Base-by-base conservation (phyloP, 2,888 invertebrate species). In the Clitarchus hookeri region DNA sequence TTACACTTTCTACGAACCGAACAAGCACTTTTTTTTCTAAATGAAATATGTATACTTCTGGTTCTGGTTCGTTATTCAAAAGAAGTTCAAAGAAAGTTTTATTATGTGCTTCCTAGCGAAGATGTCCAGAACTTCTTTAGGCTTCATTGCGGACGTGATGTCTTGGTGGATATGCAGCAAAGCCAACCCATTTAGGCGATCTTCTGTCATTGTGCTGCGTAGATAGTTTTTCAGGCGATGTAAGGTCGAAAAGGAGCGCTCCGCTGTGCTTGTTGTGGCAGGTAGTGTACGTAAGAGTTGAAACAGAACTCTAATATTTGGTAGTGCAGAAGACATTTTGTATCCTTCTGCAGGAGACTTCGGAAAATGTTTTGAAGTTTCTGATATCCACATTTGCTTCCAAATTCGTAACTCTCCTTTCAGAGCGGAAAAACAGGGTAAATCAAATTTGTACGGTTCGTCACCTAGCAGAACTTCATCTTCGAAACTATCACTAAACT, bases 161-260 rank as follows among this genome's bases (percentile, higher is more conserved):
- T 82, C n/a, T 44, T 82, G 82, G 23, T 82, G 82, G 36, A 82
- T 82, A 23, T 82, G 82, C 82, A 82, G 11, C 36, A 82, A 82
- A 82, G 82, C 16, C 82, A 82, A 12, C 6, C 13, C 82, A 36
- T 82, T 82, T 36, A 82, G 36, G 3, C 82, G 27, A 82, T 82
- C 27, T 82, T 36, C 82, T 6, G 36, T 82, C 82, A 82, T 82
- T 82, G 0, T 82, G 23, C 82, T 36, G 11, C 0, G 82, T 36
- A 11, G 6, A 82, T 13, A 82, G 12, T 25, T 27, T 44, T 82
- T 82, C 19, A 82, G 23, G 12, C 27, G 82, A 36, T 36, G 27
- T 3, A 82, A 82, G 26, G 82, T 27, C 13, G 27, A 82, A 36
- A 82, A 82, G 36, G 82, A 82, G 13, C 82, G 23, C 36, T 82